Evolutionary conservation across 2,888 invertebrate species (phyloP).

Genomic region (Criorhina ranunculi): DNA sequence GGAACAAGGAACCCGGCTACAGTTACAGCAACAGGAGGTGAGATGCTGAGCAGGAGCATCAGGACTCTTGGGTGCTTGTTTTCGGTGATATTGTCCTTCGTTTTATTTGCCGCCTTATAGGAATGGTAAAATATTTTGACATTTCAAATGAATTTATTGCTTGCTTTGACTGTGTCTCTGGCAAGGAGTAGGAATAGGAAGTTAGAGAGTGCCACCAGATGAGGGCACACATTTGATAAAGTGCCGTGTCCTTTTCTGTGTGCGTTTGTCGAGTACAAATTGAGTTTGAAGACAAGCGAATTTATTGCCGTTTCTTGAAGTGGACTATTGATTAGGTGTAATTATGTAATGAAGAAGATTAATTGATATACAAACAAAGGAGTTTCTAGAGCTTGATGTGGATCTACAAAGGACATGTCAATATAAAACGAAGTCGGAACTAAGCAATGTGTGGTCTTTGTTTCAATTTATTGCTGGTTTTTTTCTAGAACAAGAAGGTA

Average conservation of each 20-base stretch:
- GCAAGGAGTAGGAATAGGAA: slow-evolving; percentile 34
- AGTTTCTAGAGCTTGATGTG: no score
- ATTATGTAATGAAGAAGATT: slow-evolving; percentile 5
- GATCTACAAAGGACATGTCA: no score
- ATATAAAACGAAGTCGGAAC: no score
- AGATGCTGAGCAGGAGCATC: slow-evolving; percentile 58
- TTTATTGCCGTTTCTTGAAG: slow-evolving; percentile 11
- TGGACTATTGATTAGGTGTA: slow-evolving; percentile 16
- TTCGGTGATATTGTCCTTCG: slow-evolving; percentile 44
- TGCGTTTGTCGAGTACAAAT: slow-evolving; percentile 28
- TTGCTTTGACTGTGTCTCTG: not conserved
- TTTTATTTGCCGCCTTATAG: slow-evolving; percentile 46
- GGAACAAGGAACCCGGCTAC: slow-evolving; percentile 60
- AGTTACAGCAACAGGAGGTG: slow-evolving; percentile 55
- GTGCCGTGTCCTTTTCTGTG: slow-evolving; percentile 38
- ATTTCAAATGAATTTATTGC: slow-evolving; percentile 72
- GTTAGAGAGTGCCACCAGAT: slow-evolving; percentile 44
- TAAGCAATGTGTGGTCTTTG: no score
- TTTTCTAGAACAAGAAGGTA: no score
- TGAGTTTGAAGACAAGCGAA: slow-evolving; percentile 23
- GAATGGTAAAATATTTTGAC: slow-evolving; percentile 69
- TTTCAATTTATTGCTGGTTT: no score
- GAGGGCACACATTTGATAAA: slow-evolving; percentile 61
- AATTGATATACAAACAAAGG: not conserved
- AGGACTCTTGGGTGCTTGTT: slow-evolving; percentile 35